These are phyloP conservation scores for Pemphigus obesinymphae DNA, from an alignment of 1,140 invertebrate species.

Conservation along the genomic window DNA sequence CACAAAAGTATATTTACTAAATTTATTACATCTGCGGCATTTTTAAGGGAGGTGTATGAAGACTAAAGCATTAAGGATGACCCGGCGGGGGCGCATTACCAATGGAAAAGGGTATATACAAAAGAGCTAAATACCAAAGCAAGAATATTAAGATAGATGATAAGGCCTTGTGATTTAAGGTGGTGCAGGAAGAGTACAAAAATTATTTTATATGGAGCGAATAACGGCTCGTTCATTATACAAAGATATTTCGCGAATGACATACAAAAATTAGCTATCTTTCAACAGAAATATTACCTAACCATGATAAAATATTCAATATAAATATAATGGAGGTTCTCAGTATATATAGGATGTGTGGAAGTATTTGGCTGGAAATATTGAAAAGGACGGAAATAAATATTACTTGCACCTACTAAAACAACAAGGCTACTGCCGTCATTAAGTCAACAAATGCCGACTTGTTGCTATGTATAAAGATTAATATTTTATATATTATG, in stretches of 20 bases:
- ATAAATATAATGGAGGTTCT: not conserved
- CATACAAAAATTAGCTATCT: not conserved
- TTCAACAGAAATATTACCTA: not conserved
- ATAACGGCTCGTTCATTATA: slow-evolving; percentile 13
- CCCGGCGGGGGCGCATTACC: not conserved
- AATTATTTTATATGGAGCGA: slow-evolving; percentile 17
- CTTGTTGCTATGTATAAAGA: too few relatives aligned
- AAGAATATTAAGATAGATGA: slow-evolving; percentile 35
- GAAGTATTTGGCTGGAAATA: not conserved
- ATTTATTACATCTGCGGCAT: slow-evolving; percentile 21
- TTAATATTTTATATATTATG: too few relatives aligned
- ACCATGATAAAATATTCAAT: not conserved
- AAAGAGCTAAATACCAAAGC: too few relatives aligned
- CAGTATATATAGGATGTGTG: too few relatives aligned
- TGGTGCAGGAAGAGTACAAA: not conserved
- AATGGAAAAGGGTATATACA: too few relatives aligned
- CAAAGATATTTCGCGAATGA: not conserved
- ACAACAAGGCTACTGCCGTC: not conserved
- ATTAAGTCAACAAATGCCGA: too few relatives aligned
- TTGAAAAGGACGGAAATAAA: not conserved
- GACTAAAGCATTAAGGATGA: not conserved
- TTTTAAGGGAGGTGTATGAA: not conserved
- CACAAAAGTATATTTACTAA: not conserved
- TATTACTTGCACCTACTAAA: not conserved
- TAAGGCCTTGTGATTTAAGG: not conserved